Base-by-base conservation (phyloP, 2,888 invertebrate species). In the Panopea generosa region DNA sequence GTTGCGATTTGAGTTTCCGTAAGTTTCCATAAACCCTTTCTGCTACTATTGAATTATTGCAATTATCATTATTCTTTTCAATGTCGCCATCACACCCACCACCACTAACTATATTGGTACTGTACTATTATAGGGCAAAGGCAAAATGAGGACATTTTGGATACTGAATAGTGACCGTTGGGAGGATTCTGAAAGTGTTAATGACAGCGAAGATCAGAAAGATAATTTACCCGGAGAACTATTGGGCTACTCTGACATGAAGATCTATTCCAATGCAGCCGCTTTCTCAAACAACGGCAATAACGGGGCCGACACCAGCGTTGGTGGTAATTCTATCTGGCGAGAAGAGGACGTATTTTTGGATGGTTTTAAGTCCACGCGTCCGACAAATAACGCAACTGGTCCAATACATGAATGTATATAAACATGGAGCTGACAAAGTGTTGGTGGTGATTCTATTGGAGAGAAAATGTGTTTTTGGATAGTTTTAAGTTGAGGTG, bases 71-170 rank as follows among this genome's bases (percentile, higher is more conserved):
- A n/a, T n/a, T n/a, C n/a, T n/a, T n/a, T n/a, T n/a, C n/a, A n/a
- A n/a, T n/a, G n/a, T n/a, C n/a, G n/a, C n/a, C n/a, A n/a, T n/a
- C n/a, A n/a, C n/a, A n/a, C n/a, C n/a, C n/a, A n/a, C n/a, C n/a
- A n/a, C n/a, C n/a, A n/a, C n/a, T n/a, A n/a, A n/a, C n/a, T n/a
- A n/a, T n/a, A n/a, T n/a, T n/a, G n/a, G n/a, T n/a, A n/a, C n/a
- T n/a, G n/a, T n/a, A n/a, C n/a, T n/a, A 16, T 50, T 66, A 16
- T 47, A 84, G 82, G 84, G 82, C 9, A 82, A 82, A 66, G 82
- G 84, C 11, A 45, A 74, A 38, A 69, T 84, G 77, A 61, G 61
- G 50, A 84, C 83, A 0, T 84, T 63, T 55, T 84, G 83, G 83
- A 62, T 84, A 1, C 33, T 70, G 27, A 75, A 73, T 27, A 6